phyloP scores from a whole-genome alignment of 2,113 vertebrate genomes.

The Nerophis lumbriciformis region DNA sequence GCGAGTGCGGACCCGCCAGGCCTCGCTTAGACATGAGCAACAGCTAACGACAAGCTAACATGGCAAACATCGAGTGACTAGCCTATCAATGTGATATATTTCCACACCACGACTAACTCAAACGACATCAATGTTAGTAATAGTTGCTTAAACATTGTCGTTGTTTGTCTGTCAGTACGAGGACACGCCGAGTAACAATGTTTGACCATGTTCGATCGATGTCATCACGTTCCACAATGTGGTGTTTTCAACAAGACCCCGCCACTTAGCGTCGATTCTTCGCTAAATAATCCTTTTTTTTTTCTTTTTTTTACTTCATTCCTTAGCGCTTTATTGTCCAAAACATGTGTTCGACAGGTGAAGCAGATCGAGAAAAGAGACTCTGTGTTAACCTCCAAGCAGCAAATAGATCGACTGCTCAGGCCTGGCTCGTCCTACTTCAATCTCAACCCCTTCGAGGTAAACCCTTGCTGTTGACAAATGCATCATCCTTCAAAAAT shows the following conservation, averaged over 20 bases:
- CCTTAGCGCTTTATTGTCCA: no score
- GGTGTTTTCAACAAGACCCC: not conserved
- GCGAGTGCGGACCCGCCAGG: not conserved
- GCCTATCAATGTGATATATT: not conserved
- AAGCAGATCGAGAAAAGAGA: conserved; percentile 98
- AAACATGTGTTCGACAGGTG: conserved; percentile 72
- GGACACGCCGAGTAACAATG: not conserved
- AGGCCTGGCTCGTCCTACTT: conserved; percentile 94
- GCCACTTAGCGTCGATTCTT: no score
- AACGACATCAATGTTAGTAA: not conserved
- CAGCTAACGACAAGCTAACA: conserved; percentile 45
- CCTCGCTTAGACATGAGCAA: conserved; percentile 4
- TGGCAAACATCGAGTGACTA: not conserved
- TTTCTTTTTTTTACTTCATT: no score
- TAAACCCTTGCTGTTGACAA: conserved; percentile 36
- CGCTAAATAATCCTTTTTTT: no score
- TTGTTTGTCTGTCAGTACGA: not conserved
- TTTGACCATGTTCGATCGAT: not conserved
- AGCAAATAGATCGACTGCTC: conserved; percentile 93
- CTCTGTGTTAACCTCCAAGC: conserved; percentile 94
- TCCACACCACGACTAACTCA: not conserved
- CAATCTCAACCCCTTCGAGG: conserved; percentile 97
- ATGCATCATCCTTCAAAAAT: not conserved
- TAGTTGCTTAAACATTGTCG: no score
- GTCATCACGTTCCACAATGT: not conserved